Evolutionary conservation across 2,113 vertebrate species (phyloP).

Genomic region (Chaetodon trifascialis): DNA sequence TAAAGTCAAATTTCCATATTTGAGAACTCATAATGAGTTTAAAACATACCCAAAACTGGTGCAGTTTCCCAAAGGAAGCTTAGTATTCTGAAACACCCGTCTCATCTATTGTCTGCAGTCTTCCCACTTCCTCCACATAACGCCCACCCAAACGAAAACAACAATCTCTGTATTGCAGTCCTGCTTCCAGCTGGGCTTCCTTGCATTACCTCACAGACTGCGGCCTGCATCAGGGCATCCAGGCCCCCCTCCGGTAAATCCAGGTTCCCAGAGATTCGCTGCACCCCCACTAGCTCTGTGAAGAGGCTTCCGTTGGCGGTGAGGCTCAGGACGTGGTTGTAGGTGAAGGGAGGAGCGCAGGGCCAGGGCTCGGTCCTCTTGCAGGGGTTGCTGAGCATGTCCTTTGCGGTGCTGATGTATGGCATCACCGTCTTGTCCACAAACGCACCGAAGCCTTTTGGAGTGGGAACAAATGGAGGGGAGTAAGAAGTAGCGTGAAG

Average conservation of each 20-base stretch:
- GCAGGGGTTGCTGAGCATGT: constrained; percentile 39
- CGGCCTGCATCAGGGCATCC: constrained; percentile 60
- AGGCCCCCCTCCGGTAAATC: constrained; percentile 57
- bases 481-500: constrained; percentile 9
- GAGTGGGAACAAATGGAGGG: constrained; percentile 29
- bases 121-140: constrained; percentile 61
- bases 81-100: constrained; percentile 34
- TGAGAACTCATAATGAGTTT: constrained; percentile 27
- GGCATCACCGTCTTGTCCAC: constrained; percentile 51
- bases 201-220: constrained; percentile 61
- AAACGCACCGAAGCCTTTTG: constrained; percentile 51
- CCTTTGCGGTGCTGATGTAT: constrained; percentile 41
- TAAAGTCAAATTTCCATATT: constrained; percentile 16
- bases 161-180: constrained; percentile 52
- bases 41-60: constrained; percentile 17
- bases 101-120: constrained; percentile 62
- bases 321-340: constrained; percentile 52
- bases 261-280: constrained; percentile 57
- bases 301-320: constrained; percentile 54
- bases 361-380: constrained; percentile 20
- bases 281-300: constrained; percentile 43
- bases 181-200: constrained; percentile 43
- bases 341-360: constrained; percentile 49
- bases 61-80: constrained; percentile 34
- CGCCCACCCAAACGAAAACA: constrained; percentile 54